phyloP scores from a whole-genome alignment of 1,140 invertebrate species.

The Littorina saxatilis region DNA sequence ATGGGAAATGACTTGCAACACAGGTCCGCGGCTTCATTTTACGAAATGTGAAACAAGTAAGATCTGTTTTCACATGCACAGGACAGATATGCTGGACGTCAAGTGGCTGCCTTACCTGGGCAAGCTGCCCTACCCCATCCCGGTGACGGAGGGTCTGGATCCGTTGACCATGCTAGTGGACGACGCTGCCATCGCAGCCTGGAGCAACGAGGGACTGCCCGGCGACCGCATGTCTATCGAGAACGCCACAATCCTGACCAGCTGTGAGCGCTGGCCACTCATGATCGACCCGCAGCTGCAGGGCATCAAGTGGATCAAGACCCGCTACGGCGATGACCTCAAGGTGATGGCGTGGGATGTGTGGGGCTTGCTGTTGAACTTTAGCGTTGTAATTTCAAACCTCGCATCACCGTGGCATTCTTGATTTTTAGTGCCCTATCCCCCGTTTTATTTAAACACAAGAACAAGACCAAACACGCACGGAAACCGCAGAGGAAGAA shows the following conservation, averaged over 20 bases:
- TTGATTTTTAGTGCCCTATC: too few species aligned
- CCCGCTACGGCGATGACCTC: conserved; percentile 89
- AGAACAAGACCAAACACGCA: too few species aligned
- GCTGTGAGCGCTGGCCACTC: conserved; percentile 95
- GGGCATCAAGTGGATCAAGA: conserved; percentile 98
- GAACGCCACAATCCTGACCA: conserved; percentile 96
- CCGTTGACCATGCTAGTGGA: conserved; percentile 92
- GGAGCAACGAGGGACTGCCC: conserved; percentile 97
- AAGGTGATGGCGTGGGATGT: too few species aligned
- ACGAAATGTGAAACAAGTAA: too few species aligned
- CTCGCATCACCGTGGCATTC: too few species aligned
- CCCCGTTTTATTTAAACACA: too few species aligned
- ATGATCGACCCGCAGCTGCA: conserved; percentile 93
- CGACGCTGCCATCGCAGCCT: conserved; percentile 93
- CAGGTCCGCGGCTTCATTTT: too few species aligned
- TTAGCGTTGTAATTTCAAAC: too few species aligned
- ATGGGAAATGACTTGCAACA: too few species aligned
- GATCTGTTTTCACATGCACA: conserved; percentile 82
- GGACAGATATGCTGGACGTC: conserved; percentile 91
- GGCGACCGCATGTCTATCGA: conserved; percentile 97
- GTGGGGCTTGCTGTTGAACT: background rate
- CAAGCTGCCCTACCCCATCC: conserved; percentile 82
- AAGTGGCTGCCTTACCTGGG: conserved; percentile 82
- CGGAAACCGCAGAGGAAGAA: too few species aligned
- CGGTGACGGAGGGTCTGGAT: conserved; percentile 91